Percentiles rank a stretch among this genome's conserved stretches.
Conservation (phyloP, 2,113 vertebrate species). For the Eulemur rufifrons region DNA sequence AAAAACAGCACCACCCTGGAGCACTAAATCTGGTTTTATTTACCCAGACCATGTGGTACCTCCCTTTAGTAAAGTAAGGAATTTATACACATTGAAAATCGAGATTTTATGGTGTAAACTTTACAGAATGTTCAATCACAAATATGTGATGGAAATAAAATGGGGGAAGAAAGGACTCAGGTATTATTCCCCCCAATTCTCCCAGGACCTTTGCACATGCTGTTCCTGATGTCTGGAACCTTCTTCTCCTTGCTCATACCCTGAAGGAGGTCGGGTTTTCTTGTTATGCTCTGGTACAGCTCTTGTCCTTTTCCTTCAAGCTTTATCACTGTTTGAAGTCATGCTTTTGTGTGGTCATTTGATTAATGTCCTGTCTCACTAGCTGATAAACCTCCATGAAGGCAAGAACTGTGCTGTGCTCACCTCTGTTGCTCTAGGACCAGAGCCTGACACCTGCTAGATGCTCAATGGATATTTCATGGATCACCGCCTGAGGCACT, state of each 20-base stretch:
- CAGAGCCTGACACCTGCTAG: neutral
- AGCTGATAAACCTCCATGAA: neutral
- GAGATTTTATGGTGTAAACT: neutral
- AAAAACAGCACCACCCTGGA: constrained; percentile 33
- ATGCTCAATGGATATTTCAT: neutral
- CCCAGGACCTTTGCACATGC: constrained; percentile 12
- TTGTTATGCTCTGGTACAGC: neutral
- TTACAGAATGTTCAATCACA: constrained; percentile 39
- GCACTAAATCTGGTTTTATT: constrained; percentile 67
- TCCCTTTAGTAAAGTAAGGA: constrained; percentile 45
- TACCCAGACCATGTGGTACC: constrained; percentile 22
- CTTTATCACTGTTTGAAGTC: neutral
- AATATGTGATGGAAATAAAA: constrained; percentile 1
- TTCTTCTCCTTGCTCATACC: neutral
- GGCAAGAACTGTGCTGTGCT: neutral
- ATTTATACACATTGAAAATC: neutral
- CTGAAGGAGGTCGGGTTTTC: neutral
- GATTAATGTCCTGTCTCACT: neutral
- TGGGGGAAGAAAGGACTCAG: neutral
- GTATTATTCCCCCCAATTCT: neutral
- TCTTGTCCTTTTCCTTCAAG: neutral
- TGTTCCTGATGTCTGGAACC: neutral
- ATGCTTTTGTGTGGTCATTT: neutral
- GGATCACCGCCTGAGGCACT: neutral
- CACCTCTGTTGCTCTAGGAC: neutral